Percentiles rank a stretch among this genome's conserved stretches.
Evolutionary conservation across 2,888 invertebrate genomes (phyloP).

Genomic region (Pheosia gnoma): DNA sequence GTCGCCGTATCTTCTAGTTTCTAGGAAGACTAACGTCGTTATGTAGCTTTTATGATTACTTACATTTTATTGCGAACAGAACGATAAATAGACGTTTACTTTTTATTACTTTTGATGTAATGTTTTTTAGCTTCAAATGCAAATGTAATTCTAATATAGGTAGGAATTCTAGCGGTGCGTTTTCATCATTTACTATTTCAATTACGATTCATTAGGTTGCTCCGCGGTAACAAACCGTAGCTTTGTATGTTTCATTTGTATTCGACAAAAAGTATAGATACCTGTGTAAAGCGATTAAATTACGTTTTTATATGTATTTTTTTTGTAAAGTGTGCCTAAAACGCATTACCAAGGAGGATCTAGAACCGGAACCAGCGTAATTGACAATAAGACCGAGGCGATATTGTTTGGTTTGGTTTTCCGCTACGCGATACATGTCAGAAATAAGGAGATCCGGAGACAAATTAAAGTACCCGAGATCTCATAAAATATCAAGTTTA

Average conservation of each 20-base stretch:
- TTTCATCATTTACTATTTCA: conserved; percentile 35
- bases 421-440: no score
- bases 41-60: conserved; percentile 15
- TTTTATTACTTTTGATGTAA: not conserved
- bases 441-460: conserved; percentile 3
- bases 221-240: conserved; percentile 43
- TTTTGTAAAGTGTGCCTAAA: conserved; percentile 49
- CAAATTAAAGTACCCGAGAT: no score
- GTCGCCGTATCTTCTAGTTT: conserved; percentile 27
- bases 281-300: conserved; percentile 58
- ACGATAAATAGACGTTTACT: not conserved
- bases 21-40: conserved; percentile 29
- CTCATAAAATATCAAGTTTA: no score
- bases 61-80: not conserved
- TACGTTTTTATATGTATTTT: conserved; percentile 58
- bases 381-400: conserved; percentile 60
- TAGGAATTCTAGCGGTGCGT: conserved; percentile 24
- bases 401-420: conserved; percentile 21
- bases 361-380: conserved; percentile 77
- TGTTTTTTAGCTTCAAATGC: not conserved
- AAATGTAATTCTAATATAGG: conserved; percentile 2
- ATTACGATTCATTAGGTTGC: conserved; percentile 41
- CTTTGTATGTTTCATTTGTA: conserved; percentile 49
- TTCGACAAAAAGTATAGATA: conserved; percentile 53
- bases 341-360: conserved; percentile 74